Evolutionary conservation across 1,140 invertebrate species (phyloP), one percentile per base, ranked within the genome.

Genomic region (Drosophila parabipectinata): DNA sequence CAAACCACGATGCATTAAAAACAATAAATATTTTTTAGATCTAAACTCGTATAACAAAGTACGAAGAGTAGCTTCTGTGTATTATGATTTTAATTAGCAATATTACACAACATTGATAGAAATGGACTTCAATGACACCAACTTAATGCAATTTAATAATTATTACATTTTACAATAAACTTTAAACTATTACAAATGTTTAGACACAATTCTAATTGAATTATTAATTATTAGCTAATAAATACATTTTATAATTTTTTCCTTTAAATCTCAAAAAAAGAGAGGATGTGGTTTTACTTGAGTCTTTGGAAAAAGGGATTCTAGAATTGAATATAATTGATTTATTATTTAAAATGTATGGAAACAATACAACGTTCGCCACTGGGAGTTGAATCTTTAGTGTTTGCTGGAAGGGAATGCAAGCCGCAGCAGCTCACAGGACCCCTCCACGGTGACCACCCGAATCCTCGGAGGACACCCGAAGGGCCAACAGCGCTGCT

Each of bases 131-230:
- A 55, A 71, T 60, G 60, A 73, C 54, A 68, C 59, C 51, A 76
- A 69, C 63, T 37, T 68, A 81, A 78, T 74, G 79, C 62, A 76
- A 72, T 82, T 81, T 78, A 78, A 63, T 48, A 48, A 54, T 66
- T 62, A 78, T 73, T 60, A 79, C 51, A 79, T 21, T 62, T 52
- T 60, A 83, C 59, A 76, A 72, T 67, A 66, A 75, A 63, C 21
- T 56, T 61, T 28, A 53, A 72, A 60, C 52, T 52, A 47, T 32
- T 37, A 12, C 63, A 68, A 74, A 30, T 52, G 52, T 85, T 67
- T 85, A 85, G 82, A 87, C 78, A 60, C 72, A 85, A 85, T 81
- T 85, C 59, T 61, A 87, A 75, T 80, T 72, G 67, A 73, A 85
- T 81, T 78, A 61, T 71, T 78, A 75, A 68, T 72, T 85, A 68